Base-by-base conservation (phyloP, 2,888 invertebrate genomes). In the Antheraea yamamai region DNA sequence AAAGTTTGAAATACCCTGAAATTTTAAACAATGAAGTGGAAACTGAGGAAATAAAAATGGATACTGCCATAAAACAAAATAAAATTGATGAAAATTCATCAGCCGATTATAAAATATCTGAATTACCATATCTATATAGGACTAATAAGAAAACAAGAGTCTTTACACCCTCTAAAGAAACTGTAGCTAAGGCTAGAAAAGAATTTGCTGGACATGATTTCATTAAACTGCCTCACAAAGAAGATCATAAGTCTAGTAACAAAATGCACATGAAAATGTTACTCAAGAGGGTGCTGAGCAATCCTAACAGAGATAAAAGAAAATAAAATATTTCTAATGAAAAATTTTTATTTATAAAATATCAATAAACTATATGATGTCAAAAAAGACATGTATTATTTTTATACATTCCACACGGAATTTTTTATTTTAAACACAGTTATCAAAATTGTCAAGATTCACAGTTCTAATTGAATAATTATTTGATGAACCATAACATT, bases 401-500 rank as follows among this genome's bases (percentile, higher is more conserved):
- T 85, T 88, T 80, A 86, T 88, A 87, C 89, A 93, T 91, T 91
- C 91, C 91, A 81, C 80, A 85, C 82, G 89, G 90, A 93, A 93
- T 91, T 6, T 88, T 87, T 79, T 80, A 79, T 78, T 72, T 74
- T 78, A 76, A 81, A 81, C 78, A 76, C 82, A 87, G 85, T 83
- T 86, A 84, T 86, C 82, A 84, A 85, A 87, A 86, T 85, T 86
- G 86, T 82, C 81, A 76, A 77, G 75, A 83, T 77, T 68, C 76
- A 77, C 78, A 51, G 52, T 80, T 74, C 39, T 78, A 81, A 77
- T 77, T 80, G 80, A 78, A 77, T 81, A 77, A 79, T 80, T 82
- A 80, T 78, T 77, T 78, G 78, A 80, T 78, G 75, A 78, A 76
- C 75, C 74, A 78, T 76, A 79, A 83, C 83, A 88, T 81, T 86